These are phyloP conservation scores for Capricornis sumatraensis DNA, from an alignment of 2,113 vertebrate species.

Conservation along the genomic window DNA sequence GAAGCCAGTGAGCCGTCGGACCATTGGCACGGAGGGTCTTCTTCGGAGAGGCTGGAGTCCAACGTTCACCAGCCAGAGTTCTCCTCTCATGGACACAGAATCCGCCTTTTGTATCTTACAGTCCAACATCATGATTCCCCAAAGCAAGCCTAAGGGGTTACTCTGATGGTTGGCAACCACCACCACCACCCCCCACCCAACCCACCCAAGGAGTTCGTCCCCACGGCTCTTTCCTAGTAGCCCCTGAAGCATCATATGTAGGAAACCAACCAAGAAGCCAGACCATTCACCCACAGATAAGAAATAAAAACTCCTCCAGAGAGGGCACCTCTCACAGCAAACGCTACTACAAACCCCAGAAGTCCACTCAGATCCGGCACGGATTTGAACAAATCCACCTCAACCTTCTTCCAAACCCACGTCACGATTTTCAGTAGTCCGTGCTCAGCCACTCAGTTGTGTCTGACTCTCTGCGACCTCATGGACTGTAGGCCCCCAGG, in stretches of 20 bases:
- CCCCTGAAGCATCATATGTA: neutral
- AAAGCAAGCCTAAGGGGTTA: accelerated
- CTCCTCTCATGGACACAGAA: accelerated
- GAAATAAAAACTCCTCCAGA: accelerated
- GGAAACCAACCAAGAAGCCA: accelerated
- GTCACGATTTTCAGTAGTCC: accelerated
- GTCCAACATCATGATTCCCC: too few relatives aligned
- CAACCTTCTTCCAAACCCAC: accelerated
- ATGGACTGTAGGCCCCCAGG: neutral
- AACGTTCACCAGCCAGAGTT: accelerated
- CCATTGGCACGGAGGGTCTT: accelerated
- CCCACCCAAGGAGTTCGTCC: neutral
- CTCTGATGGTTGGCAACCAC: accelerated
- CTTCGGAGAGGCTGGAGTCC: neutral
- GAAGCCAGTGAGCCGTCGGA: accelerated
- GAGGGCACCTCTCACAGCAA: accelerated
- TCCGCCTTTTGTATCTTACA: accelerated
- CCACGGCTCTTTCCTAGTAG: neutral
- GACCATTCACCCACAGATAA: accelerated
- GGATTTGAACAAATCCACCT: accelerated
- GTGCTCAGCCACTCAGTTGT: accelerated
- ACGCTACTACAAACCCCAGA: accelerated
- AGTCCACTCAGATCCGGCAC: accelerated
- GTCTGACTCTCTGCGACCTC: neutral
- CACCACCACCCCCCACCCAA: accelerated